These are phyloP conservation scores for Geophilus truncorum DNA, from an alignment of 2,888 invertebrate species.

Conservation along the genomic window DNA sequence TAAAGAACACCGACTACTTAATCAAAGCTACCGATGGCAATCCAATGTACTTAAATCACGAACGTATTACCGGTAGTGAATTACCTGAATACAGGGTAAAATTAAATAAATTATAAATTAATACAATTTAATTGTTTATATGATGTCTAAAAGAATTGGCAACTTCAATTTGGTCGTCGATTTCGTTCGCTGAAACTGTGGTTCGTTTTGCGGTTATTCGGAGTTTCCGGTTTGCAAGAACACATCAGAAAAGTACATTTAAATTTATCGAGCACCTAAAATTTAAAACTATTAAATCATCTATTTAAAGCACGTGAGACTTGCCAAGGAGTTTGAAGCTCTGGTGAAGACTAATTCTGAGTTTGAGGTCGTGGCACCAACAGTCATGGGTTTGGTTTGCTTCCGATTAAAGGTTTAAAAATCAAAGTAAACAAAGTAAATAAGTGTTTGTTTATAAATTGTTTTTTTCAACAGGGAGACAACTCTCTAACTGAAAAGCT, in stretches of 20 bases:
- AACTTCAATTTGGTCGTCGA: conserved; percentile 76
- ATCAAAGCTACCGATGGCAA: conserved; percentile 85
- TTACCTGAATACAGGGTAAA: conserved; percentile 55
- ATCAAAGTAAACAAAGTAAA: too few species aligned
- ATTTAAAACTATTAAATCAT: not conserved
- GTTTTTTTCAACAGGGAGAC: conserved; percentile 62
- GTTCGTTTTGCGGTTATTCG: conserved; percentile 80
- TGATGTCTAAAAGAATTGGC: conserved; percentile 63
- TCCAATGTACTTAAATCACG: conserved; percentile 85
- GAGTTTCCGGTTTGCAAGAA: conserved; percentile 69
- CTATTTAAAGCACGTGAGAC: conserved; percentile 48
- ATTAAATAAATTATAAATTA: not conserved
- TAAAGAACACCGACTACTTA: conserved; percentile 72
- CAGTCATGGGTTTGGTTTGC: conserved; percentile 84
- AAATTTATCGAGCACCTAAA: not conserved
- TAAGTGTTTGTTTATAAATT: conserved; percentile 72
- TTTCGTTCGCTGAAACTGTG: conserved; percentile 87
- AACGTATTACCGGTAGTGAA: conserved; percentile 75
- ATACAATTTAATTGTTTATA: too few species aligned
- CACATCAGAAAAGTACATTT: conserved; percentile 60
- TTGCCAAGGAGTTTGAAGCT: conserved; percentile 73
- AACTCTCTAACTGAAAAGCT: conserved; percentile 78
- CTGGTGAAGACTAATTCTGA: conserved; percentile 64
- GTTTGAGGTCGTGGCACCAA: conserved; percentile 77
- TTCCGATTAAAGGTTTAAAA: conserved; percentile 75